Conservation (phyloP, 2,888 invertebrate species). For the Nycteola revayana region DNA sequence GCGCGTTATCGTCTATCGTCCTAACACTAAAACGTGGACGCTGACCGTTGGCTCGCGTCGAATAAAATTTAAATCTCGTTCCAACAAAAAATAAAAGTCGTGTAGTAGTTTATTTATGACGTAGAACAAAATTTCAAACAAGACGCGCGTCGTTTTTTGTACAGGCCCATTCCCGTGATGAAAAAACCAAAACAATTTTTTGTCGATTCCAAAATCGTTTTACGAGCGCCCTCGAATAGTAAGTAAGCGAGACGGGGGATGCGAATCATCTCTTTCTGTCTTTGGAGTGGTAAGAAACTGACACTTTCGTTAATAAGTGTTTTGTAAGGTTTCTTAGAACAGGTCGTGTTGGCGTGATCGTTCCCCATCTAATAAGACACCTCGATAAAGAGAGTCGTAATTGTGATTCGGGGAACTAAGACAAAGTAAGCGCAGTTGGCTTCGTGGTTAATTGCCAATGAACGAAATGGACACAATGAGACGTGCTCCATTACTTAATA, state of each 20-base stretch:
- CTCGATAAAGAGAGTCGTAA: conserved; percentile 38
- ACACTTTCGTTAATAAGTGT: conserved; percentile 58
- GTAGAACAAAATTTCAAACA: conserved; percentile 66
- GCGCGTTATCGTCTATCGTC: conserved; percentile 22
- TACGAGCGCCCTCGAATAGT: conserved; percentile 76
- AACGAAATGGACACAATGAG: conserved; percentile 28
- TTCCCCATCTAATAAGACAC: conserved; percentile 48
- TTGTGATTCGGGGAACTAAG: conserved; percentile 41
- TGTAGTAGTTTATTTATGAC: conserved; percentile 73
- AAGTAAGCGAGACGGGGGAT: conserved; percentile 52
- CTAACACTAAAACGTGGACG: conserved; percentile 36
- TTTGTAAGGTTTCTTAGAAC: conserved; percentile 67
- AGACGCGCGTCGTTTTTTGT: conserved; percentile 56
- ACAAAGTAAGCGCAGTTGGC: conserved; percentile 36
- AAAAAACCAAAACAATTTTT: conserved; percentile 80
- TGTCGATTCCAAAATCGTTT: conserved; percentile 67
- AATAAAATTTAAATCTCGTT: conserved; percentile 61
- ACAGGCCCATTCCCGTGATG: conserved; percentile 43
- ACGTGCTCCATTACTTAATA: conserved; percentile 17
- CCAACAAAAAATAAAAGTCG: conserved; percentile 51
- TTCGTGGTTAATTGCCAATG: conserved; percentile 25
- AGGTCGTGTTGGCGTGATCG: conserved; percentile 47
- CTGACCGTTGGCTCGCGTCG: conserved; percentile 59
- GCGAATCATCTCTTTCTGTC: conserved; percentile 38
- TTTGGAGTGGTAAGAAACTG: conserved; percentile 55